Base-by-base conservation (phyloP, 2,797 vertebrate species). In the Orientallactaga sibirica region DNA sequence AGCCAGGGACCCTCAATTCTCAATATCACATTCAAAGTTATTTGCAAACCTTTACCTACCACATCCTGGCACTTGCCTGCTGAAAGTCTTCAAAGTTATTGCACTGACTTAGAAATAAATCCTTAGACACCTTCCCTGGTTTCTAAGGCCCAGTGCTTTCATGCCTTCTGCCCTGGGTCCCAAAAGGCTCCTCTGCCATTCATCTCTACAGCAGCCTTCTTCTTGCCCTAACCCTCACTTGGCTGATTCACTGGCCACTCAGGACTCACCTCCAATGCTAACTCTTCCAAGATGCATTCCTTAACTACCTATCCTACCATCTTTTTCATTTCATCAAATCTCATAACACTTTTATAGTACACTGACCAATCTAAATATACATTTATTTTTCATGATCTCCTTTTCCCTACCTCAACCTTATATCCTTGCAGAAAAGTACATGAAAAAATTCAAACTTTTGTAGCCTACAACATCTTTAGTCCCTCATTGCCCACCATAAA, bases 121-220 rank as follows among this genome's bases (percentile, higher is more conserved):
- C 58, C 43, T 37, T 16, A 37, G 2, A 62, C n/a, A 20, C 27
- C 11, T 11, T 29, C 75, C n/a, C 3, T 12, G 33, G 19, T 48
- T 0, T 37, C 12, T 1, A 6, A n/a, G 55, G 41, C 3, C 7
- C 64, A n/a, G 10, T 7, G 14, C 1, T 6, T 37, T 25, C 6
- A 2, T 9, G 27, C 5, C 11, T 80, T 70, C 41, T 41, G 20
- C 33, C 22, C 2, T 22, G 33, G 7, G n/a, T 29, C 33, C 48
- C 4, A 1, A 1, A 0, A 77, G 48, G 12, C 2, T 71, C 1
- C 27, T 81, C 27, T 70, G 70, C 1, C 16, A 8, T 68, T 22
- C 48, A 22, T 33, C 19, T 33, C 37, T 10, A 4, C 1, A 4
- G 27, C 14, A 11, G 7, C n/a, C 48, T 27, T 43, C 73, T 5